These are phyloP conservation scores for Chelonoidis abingdonii DNA, from an alignment of 2,113 vertebrate species.

Conservation along the genomic window DNA sequence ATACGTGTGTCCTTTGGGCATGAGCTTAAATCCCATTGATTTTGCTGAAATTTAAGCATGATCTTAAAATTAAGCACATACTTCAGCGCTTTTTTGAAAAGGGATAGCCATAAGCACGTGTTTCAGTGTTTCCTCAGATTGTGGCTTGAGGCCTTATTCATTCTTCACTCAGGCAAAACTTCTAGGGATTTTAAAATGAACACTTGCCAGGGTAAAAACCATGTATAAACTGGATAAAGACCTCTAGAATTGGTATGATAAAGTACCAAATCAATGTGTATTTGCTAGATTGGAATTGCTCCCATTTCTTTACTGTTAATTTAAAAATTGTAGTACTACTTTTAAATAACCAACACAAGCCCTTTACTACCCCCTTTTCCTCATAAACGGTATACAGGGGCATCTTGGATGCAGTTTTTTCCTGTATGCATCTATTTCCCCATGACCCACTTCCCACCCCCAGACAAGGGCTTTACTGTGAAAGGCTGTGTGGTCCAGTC, in stretches of 20 bases:
- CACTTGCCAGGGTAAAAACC: background rate
- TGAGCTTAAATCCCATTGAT: background rate
- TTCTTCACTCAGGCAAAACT: background rate
- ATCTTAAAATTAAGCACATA: background rate
- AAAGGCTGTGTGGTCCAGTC: background rate
- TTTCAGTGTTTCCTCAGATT: conserved; percentile 12
- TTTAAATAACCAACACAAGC: background rate
- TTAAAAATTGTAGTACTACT: background rate
- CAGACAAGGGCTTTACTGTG: background rate
- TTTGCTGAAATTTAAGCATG: background rate
- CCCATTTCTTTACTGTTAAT: background rate
- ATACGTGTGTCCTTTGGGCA: conserved; percentile 17
- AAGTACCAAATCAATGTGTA: background rate
- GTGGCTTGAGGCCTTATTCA: background rate
- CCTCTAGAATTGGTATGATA: background rate
- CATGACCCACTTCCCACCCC: background rate
- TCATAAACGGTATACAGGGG: fast-evolving
- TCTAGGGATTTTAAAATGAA: conserved; percentile 8
- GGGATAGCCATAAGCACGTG: background rate
- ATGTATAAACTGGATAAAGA: background rate
- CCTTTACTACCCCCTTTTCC: background rate
- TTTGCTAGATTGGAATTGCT: background rate
- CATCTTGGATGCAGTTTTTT: background rate
- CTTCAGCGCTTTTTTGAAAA: conserved; percentile 32
- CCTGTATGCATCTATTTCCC: background rate